Evolutionary conservation across 2,113 vertebrate genomes (phyloP), one percentile per base, ranked within the genome.

Genomic region (Sisor rabdophorus): DNA sequence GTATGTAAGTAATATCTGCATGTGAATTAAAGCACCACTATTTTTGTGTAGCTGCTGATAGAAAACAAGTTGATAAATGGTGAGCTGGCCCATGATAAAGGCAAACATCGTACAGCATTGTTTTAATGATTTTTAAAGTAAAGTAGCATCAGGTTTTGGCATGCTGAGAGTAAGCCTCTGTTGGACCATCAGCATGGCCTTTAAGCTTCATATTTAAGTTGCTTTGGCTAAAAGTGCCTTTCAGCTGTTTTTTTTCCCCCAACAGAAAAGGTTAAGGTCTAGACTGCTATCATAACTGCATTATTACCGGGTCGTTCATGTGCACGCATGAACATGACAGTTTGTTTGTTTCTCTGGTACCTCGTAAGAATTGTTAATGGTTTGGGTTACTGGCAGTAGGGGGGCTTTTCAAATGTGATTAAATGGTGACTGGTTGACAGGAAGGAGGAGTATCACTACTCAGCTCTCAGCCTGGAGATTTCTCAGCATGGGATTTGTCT

Each of bases 391-490:
- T 71, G 76, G 67, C 67, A 77, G 67, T 78, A 72, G 69, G 48
- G 76, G 48, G 75, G 44, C n/a, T 83, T 78, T 79, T 63, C 54
- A n/a, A 40, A 71, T 55, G 52, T 56, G 17, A 56, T 73, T 80
- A 13, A 20, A 80, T 64, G 68, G 10, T 58, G 67, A 70, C 75
- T 64, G 65, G 79, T 77, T 75, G 53, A 81, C 77, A 64, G 74
- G 77, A 80, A 81, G 78, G 84, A 84, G 69, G 85, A 89, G 87
- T 89, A 90, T 91, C 90, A 91, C 89, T 79, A 76, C 87, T 90
- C 90, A 89, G 81, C 88, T 87, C 68, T 77, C 87, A 90, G 87
- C 74, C 80, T 84, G 87, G 72, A 80, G 77, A 88, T 85, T 83
- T 61, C 80, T 84, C 78, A 71, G 82, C 76, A 82, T 85, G 81